These are phyloP conservation scores for Dasysyrphus tricinctus DNA, from an alignment of 2,888 invertebrate species.

Conservation along the genomic window DNA sequence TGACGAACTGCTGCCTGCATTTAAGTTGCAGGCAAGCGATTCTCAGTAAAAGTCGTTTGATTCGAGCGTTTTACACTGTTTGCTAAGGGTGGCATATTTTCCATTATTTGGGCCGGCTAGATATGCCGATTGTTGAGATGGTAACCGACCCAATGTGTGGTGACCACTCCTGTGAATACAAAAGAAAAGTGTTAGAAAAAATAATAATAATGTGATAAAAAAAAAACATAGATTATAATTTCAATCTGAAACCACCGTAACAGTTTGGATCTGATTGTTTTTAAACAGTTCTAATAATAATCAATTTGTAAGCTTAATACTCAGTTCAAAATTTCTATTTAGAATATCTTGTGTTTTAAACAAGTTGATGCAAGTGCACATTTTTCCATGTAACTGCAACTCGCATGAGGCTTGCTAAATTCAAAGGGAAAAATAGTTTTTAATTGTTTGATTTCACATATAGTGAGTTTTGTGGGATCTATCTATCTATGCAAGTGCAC, in stretches of 20 bases:
- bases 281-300: neutral
- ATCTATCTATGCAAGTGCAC: too few relatives aligned
- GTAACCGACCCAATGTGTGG: conserved; percentile 88
- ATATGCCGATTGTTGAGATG: conserved; percentile 84
- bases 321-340: neutral
- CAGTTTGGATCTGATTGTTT: neutral
- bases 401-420: too few relatives aligned
- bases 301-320: neutral
- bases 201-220: neutral
- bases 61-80: conserved; percentile 97
- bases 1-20: conserved; percentile 83
- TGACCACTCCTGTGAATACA: conserved; percentile 81
- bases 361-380: too few relatives aligned
- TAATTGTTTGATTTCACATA: too few relatives aligned
- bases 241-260: neutral
- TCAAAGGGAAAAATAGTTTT: too few relatives aligned
- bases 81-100: conserved; percentile 97
- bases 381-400: too few relatives aligned
- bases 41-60: conserved; percentile 98
- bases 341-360: too few relatives aligned
- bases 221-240: neutral
- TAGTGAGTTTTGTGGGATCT: too few relatives aligned
- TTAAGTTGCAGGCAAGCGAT: conserved; percentile 85
- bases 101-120: conserved; percentile 88
- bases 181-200: conserved; percentile 5